A percentile compares a stretch with the other conserved stretches of the same genome.
These are phyloP conservation scores for Galeruca laticollis DNA, from an alignment of 2,888 invertebrate species.

Conservation along the genomic window DNA sequence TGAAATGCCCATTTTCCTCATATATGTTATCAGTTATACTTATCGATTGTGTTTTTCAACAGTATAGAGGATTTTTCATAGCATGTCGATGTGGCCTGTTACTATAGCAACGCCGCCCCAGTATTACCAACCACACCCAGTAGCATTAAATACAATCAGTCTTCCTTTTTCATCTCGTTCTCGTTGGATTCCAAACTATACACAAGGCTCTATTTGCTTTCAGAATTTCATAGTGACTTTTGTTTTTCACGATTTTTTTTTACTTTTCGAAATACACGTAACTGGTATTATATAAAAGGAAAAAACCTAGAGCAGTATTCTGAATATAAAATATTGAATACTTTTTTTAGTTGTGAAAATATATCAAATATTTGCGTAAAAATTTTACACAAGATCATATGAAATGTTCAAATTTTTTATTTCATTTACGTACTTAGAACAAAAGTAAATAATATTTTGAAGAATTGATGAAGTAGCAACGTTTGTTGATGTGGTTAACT, in stretches of 20 bases:
- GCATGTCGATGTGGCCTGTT: conserved; percentile 63
- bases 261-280: neutral
- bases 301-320: too few species aligned
- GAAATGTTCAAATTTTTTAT: too few species aligned
- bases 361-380: too few species aligned
- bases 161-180: conserved; percentile 45
- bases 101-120: conserved; percentile 63
- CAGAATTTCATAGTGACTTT: conserved; percentile 15
- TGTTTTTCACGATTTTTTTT: neutral
- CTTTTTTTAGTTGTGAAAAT: too few species aligned
- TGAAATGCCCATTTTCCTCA: conserved; percentile 14
- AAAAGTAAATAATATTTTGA: too few species aligned
- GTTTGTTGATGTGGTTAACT: too few species aligned
- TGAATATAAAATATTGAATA: too few species aligned
- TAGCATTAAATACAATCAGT: conserved; percentile 54
- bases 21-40: conserved; percentile 55
- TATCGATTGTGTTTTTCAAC: conserved; percentile 62
- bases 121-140: conserved; percentile 59
- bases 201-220: conserved; percentile 25
- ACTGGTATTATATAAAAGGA: neutral
- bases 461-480: too few species aligned
- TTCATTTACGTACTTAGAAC: too few species aligned
- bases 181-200: conserved; percentile 9
- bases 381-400: too few species aligned
- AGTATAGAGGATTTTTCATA: conserved; percentile 63